These are phyloP conservation scores for Aphaenogaster ashmeadi DNA, from an alignment of 1,140 invertebrate species.

Conservation along the genomic window DNA sequence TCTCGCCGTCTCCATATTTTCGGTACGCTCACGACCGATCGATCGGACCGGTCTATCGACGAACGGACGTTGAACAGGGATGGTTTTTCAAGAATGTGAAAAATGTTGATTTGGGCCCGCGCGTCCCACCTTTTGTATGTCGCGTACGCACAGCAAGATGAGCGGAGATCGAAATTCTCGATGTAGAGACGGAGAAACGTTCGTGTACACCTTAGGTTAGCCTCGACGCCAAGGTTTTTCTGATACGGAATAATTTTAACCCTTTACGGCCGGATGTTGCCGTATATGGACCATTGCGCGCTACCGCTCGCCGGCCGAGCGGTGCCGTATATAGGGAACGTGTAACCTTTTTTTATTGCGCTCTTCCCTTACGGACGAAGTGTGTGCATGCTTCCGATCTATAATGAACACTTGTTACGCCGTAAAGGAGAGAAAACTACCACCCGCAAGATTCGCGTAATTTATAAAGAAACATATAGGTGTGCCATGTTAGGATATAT, in stretches of 20 bases:
- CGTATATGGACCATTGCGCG: constrained; percentile 55
- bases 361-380: constrained; percentile 13
- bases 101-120: constrained; percentile 23
- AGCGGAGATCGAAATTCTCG: constrained; percentile 35
- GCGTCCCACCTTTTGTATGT: constrained; percentile 3
- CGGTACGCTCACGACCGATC: constrained; percentile 34
- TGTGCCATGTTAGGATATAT: neutral
- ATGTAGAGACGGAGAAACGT: constrained; percentile 3
- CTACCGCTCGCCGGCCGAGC: constrained; percentile 41
- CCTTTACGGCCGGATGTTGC: constrained; percentile 54
- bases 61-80: neutral
- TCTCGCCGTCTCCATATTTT: constrained; percentile 58
- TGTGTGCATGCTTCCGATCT: constrained; percentile 43
- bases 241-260: constrained; percentile 61
- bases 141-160: neutral
- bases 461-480: constrained; percentile 3
- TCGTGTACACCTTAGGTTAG: neutral
- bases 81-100: constrained; percentile 49
- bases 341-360: constrained; percentile 49
- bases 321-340: constrained; percentile 46
- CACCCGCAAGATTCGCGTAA: constrained; percentile 30
- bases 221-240: constrained; percentile 39
- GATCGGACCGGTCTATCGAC: constrained; percentile 50
- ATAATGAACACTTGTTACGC: constrained; percentile 60
- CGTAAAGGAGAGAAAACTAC: constrained; percentile 52